Base-by-base conservation (phyloP, 2,888 invertebrate genomes). In the Polydesmus complanatus region DNA sequence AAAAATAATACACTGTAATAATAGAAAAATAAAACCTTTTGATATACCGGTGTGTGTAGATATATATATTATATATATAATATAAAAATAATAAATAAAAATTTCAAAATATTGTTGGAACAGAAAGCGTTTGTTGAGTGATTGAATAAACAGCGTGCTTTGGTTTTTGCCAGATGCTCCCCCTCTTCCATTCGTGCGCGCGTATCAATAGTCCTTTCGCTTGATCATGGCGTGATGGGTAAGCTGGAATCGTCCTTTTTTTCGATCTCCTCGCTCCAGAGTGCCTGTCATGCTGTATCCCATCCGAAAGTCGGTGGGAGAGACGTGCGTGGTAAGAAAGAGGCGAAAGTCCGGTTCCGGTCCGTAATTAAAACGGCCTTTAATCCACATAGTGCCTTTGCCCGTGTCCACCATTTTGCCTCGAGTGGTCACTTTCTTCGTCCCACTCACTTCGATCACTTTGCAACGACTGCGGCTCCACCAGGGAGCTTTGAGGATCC, bases 201-300 rank as follows among this genome's bases (percentile, higher is more conserved):
- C 11, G 3, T 18, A 58, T 58, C 18, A 59, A 23, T 84, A 83
- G 68, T 85, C 86, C 69, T 85, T 84, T 67, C 88, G 81, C 68
- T 87, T 83, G 68, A 90, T 83, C 69, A 89, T 89, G 56, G 89
- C 89, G 72, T 87, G 89, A 75, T 90, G 89, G 62, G 89, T 88
- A 77, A 88, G 83, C 74, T 88, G 87, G 75, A 87, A 85, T 71
- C 80, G 80, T 68, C 83, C 82, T 71, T 83, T 81, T 67, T 84
- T 83, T 72, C 81, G 81, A n/a, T 59, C 59, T 67, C 88, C 88
- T 21, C 88, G 79, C 73, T 89, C 89, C 70, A 89, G 78, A 14
- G 86, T 86, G 14, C 89, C 89, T 1, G 88, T 89, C 81, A 90
- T 86, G 71, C 86, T 86, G 78, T 89, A 90, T 56, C 89, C 89